Evolutionary conservation across 2,888 invertebrate species (phyloP).

Genomic region (Magallana nippona): DNA sequence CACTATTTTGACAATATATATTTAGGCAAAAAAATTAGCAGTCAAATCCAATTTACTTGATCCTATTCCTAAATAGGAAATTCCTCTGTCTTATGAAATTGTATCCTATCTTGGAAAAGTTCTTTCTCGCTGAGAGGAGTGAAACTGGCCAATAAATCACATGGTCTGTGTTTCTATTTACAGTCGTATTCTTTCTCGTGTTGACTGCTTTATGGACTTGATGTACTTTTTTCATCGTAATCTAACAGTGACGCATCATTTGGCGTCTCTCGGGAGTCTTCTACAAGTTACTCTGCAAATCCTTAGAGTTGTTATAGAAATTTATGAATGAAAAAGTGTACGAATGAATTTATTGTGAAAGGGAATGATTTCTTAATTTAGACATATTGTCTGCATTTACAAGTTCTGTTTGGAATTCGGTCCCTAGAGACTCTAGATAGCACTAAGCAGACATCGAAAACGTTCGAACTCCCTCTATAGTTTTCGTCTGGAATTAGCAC

Average conservation of each 20-base stretch:
- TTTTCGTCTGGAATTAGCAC: no score
- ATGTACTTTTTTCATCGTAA: conserved; percentile 12
- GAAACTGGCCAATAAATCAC: not conserved
- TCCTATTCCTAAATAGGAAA: not conserved
- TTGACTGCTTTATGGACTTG: conserved; percentile 7
- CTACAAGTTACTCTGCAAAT: not conserved
- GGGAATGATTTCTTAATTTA: not conserved
- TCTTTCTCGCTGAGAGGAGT: not conserved
- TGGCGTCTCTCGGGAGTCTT: not conserved
- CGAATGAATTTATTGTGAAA: conserved; percentile 4
- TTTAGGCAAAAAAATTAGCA: not conserved
- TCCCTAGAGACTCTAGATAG: no score
- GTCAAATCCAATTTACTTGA: conserved; percentile 18
- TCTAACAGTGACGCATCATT: conserved; percentile 16
- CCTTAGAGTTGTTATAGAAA: not conserved
- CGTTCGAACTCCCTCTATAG: no score
- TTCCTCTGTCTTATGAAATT: not conserved
- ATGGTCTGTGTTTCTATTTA: conserved; percentile 7
- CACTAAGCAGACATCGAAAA: no score
- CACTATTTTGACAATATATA: not conserved
- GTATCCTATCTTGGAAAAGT: conserved; percentile 12
- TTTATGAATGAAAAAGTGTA: conserved; percentile 24
- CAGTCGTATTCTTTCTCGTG: not conserved
- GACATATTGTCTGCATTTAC: not conserved
- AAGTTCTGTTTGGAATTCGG: no score